Conservation (phyloP, 2,797 vertebrate species). For the Pyrocephalus nanus region DNA sequence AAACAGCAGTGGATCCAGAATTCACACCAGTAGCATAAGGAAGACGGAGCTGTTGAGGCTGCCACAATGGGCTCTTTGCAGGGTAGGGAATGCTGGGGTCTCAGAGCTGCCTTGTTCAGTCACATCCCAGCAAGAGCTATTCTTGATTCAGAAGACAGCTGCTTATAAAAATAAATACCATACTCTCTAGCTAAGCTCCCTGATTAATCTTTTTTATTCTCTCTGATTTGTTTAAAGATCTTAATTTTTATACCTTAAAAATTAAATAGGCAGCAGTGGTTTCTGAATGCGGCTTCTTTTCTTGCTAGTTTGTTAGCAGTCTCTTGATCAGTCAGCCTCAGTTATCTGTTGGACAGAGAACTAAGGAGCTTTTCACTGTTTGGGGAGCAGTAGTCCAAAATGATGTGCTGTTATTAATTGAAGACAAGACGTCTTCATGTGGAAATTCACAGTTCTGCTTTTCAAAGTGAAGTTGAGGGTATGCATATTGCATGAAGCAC, state of each 20-base stretch:
- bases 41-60: background rate
- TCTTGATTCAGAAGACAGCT: background rate
- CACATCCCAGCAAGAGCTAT: background rate
- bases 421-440: background rate
- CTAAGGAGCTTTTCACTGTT: background rate
- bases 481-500: background rate
- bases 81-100: background rate
- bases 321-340: background rate
- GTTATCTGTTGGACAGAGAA: background rate
- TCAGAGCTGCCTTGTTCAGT: background rate
- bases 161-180: background rate
- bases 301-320: background rate
- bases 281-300: background rate
- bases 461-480: background rate
- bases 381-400: constrained; percentile 15
- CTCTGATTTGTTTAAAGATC: background rate
- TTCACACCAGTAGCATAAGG: background rate
- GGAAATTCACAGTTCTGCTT: constrained; percentile 9
- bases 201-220: background rate
- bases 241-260: constrained; percentile 11
- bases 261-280: background rate
- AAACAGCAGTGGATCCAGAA: background rate
- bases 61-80: background rate
- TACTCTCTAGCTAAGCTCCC: background rate
- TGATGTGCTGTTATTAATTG: constrained; percentile 18